phyloP scores from a whole-genome alignment of 2,113 vertebrate species.

The Poicephalus gulielmi region DNA sequence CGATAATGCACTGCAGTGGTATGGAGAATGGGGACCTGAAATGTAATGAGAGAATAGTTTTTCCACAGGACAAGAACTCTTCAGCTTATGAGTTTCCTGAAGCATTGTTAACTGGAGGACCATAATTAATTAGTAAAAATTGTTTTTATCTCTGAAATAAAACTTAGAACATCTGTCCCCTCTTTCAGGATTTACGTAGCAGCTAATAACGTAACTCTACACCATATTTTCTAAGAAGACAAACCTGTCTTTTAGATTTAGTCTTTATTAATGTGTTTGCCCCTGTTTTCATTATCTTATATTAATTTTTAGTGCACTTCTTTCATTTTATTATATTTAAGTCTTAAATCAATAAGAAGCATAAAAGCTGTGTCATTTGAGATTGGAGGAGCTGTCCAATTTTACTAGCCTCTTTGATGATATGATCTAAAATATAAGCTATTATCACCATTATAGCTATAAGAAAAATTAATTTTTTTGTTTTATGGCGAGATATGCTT shows the following conservation, averaged over 20 bases:
- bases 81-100: neutral
- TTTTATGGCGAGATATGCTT: conserved; percentile 18
- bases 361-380: neutral
- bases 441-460: neutral
- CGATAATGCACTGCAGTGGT: neutral
- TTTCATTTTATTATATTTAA: conserved; percentile 42
- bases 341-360: conserved; percentile 21
- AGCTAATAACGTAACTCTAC: neutral
- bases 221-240: neutral
- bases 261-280: conserved; percentile 11
- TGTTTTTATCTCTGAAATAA: neutral
- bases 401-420: conserved; percentile 26
- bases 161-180: neutral
- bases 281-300: conserved; percentile 33
- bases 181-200: neutral
- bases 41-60: neutral
- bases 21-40: neutral
- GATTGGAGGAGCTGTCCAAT: neutral
- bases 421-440: conserved; percentile 10
- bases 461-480: conserved; percentile 1
- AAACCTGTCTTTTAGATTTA: neutral
- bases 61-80: neutral
- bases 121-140: neutral
- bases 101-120: neutral
- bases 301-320: conserved; percentile 10